Percentiles rank a stretch among this genome's conserved stretches.
Conservation (phyloP, 1,140 invertebrate species). For the Sitophilus oryzae region DNA sequence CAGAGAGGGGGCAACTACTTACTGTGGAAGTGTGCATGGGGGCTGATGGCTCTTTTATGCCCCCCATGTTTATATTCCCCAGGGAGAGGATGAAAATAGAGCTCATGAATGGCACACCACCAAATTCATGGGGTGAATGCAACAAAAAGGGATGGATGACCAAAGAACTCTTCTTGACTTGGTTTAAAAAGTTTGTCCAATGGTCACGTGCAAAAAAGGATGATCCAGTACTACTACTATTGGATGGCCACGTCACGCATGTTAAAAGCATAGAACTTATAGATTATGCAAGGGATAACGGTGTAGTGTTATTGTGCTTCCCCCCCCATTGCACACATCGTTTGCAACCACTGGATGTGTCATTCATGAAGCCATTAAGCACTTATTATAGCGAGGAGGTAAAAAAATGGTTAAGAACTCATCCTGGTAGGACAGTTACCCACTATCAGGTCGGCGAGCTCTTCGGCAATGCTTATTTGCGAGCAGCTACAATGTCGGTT, state of each 20-base stretch:
- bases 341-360: slow-evolving; percentile 43
- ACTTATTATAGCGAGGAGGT: no score
- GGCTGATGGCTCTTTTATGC: slow-evolving; percentile 30
- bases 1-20: slow-evolving; percentile 42
- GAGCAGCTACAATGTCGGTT: no score
- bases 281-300: slow-evolving; percentile 34
- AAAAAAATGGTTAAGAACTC: slow-evolving; percentile 34
- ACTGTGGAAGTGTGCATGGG: slow-evolving; percentile 11
- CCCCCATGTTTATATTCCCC: slow-evolving; percentile 34
- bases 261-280: slow-evolving; percentile 38
- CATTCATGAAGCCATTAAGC: slow-evolving; percentile 39
- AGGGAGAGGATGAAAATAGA: slow-evolving; percentile 26
- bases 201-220: slow-evolving; percentile 28
- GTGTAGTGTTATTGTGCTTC: slow-evolving; percentile 39
- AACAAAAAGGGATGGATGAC: slow-evolving; percentile 36
- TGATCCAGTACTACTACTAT: slow-evolving; percentile 29
- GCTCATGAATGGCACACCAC: no score
- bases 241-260: slow-evolving; percentile 31
- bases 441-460: no score
- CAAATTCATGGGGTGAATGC: slow-evolving; percentile 24
- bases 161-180: slow-evolving; percentile 35
- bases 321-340: slow-evolving; percentile 40
- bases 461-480: no score
- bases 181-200: slow-evolving; percentile 38
- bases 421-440: no score